These are phyloP conservation scores for Drosophila mimica DNA, from an alignment of 2,888 invertebrate species.

Conservation along the genomic window DNA sequence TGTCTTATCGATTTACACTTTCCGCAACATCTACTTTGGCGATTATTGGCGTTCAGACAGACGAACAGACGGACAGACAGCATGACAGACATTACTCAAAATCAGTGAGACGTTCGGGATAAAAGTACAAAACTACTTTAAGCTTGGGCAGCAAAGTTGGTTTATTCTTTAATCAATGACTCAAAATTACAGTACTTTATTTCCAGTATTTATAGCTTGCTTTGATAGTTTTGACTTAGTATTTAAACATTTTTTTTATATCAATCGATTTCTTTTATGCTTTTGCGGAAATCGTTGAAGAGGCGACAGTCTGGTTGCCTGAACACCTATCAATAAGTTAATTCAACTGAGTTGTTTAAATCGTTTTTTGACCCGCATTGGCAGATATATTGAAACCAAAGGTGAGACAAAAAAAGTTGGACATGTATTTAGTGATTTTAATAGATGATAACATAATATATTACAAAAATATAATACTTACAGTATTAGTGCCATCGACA, in stretches of 20 bases:
- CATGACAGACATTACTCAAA: no score
- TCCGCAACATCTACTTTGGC: no score
- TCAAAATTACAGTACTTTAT: neutral
- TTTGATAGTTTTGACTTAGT: neutral
- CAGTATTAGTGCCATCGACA: constrained; percentile 97
- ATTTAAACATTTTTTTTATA: neutral
- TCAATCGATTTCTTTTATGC: no score
- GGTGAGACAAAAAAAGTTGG: neutral
- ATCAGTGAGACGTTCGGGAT: no score
- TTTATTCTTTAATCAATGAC: neutral
- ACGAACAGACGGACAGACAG: no score
- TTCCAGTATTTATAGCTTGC: neutral
- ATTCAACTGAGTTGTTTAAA: no score
- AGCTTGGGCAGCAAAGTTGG: neutral
- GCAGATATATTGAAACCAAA: neutral
- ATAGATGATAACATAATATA: neutral
- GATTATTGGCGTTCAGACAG: no score
- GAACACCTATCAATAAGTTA: no score
- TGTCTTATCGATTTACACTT: no score
- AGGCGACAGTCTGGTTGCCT: no score
- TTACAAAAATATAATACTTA: constrained; percentile 86
- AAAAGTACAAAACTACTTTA: neutral
- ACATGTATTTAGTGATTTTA: no score
- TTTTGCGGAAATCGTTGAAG: no score
- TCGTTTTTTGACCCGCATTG: neutral